phyloP scores from a whole-genome alignment of 1,140 invertebrate genomes.

The Ganaspis sp. region DNA sequence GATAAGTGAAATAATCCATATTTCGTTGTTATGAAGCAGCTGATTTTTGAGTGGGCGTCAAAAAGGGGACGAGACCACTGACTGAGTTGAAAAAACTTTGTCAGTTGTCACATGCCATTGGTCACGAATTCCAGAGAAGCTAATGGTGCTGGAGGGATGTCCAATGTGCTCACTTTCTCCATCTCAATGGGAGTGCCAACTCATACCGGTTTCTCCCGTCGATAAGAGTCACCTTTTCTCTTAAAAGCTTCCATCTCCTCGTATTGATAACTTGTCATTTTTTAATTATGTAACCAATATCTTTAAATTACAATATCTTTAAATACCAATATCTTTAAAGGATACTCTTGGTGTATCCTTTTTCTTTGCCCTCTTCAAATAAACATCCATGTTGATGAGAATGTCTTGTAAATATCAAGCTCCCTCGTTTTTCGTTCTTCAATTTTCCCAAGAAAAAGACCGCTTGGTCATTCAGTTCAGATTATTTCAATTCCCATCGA shows the following conservation, averaged over 20 bases:
- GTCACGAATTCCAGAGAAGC: constrained; percentile 4
- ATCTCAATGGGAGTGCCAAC: constrained; percentile 12
- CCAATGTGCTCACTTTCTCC: constrained; percentile 25
- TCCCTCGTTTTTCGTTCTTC: background rate
- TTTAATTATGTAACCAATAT: background rate
- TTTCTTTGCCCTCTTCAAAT: background rate
- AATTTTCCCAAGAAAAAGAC: background rate
- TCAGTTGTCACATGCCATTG: constrained; percentile 28
- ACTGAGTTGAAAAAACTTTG: constrained; percentile 14
- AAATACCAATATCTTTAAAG: background rate
- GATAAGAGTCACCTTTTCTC: background rate
- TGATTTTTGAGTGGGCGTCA: constrained; percentile 6
- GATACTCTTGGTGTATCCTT: background rate
- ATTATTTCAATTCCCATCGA: constrained; percentile 30
- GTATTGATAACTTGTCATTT: background rate
- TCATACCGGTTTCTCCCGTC: constrained; percentile 1
- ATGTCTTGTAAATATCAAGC: background rate
- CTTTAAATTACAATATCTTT: background rate
- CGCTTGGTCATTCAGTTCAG: too few relatives aligned
- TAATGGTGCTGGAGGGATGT: constrained; percentile 7
- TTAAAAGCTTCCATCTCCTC: background rate
- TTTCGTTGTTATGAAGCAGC: background rate
- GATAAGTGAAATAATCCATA: too few relatives aligned
- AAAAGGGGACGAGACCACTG: background rate
- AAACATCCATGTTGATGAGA: background rate